Evolutionary conservation across 2,888 invertebrate species (phyloP).

Genomic region (Coelopa pilipes): DNA sequence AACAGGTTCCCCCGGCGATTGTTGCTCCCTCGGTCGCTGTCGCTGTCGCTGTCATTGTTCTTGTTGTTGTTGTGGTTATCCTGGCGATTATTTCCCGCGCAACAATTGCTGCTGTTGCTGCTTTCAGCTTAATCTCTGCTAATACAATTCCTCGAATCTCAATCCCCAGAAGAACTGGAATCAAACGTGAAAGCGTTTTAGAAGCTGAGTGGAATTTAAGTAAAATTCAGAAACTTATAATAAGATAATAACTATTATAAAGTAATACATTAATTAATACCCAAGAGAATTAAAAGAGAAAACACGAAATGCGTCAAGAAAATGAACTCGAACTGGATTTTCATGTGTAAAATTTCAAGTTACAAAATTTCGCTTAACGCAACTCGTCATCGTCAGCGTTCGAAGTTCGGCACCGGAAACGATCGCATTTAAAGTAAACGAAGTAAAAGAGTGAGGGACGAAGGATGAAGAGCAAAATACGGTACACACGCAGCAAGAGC

Average conservation of each 20-base stretch:
- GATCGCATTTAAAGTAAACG: neutral
- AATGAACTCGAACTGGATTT: neutral
- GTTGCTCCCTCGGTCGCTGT: no score
- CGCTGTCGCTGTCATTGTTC: no score
- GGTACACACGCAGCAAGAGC: conserved; percentile 62
- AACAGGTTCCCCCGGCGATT: no score
- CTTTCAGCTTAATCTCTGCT: no score
- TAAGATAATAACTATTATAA: conserved; percentile 12
- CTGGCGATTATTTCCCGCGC: no score
- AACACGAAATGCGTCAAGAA: no score
- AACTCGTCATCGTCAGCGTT: no score
- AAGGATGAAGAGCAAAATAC: conserved; percentile 60
- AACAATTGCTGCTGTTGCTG: no score
- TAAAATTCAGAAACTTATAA: neutral
- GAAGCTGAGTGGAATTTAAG: neutral
- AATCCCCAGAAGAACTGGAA: neutral
- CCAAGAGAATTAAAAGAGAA: conserved; percentile 12
- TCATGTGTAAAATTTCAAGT: neutral
- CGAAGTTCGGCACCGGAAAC: neutral
- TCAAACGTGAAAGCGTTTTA: neutral
- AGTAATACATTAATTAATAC: neutral
- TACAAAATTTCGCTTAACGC: neutral
- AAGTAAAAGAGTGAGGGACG: neutral
- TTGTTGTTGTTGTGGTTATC: no score
- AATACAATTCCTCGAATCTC: neutral